A percentile compares a stretch with the other conserved stretches of the same genome.
These are phyloP conservation scores for Periophthalmus modestus DNA, from an alignment of 2,113 vertebrate species.

Conservation along the genomic window DNA sequence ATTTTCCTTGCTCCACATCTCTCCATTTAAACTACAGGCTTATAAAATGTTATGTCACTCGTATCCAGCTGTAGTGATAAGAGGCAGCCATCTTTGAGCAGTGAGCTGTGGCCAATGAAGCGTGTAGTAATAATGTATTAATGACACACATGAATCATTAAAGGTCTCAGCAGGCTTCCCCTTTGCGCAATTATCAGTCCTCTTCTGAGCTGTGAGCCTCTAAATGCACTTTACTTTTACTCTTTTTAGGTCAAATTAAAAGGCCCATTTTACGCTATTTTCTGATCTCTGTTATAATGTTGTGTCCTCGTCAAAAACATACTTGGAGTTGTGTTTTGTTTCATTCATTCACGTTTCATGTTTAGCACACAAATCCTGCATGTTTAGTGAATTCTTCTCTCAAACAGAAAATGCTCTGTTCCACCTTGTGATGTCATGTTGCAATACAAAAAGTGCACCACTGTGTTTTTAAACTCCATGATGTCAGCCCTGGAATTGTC, in stretches of 20 bases:
- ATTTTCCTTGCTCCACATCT: not conserved
- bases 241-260: not conserved
- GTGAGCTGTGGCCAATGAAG: not conserved
- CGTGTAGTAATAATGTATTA: slow-evolving; percentile 1
- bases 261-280: too few relatives aligned
- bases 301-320: too few relatives aligned
- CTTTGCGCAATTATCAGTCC: not conserved
- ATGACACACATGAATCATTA: slow-evolving; percentile 1
- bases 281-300: too few relatives aligned
- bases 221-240: not conserved
- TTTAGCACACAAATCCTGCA: too few relatives aligned
- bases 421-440: too few relatives aligned
- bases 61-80: not conserved
- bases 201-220: not conserved
- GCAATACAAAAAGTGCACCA: too few relatives aligned
- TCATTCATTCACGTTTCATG: too few relatives aligned
- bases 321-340: too few relatives aligned
- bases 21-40: not conserved
- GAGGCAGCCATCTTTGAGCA: not conserved
- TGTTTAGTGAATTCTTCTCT: too few relatives aligned
- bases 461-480: too few relatives aligned
- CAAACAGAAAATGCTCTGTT: too few relatives aligned
- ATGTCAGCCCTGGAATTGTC: too few relatives aligned
- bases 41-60: not conserved
- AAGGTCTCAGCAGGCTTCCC: not conserved